Evolutionary conservation across 2,888 invertebrate genomes (phyloP), one percentile per base, ranked within the genome.

Genomic region (Desoria tigrina): DNA sequence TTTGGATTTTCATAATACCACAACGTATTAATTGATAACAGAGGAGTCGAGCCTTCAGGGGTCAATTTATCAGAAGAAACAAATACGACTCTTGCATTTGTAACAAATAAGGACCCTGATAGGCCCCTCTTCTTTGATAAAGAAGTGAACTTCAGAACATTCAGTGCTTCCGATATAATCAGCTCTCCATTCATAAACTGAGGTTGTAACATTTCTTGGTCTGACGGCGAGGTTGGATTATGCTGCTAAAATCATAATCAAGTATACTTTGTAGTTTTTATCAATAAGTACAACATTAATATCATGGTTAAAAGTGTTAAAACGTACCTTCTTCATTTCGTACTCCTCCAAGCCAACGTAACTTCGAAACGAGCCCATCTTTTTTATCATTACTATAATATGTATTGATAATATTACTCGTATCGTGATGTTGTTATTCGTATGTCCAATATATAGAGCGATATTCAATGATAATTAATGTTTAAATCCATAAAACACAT

Each of bases 1-100:
- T 64, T 67, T 1, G 59, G 24, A 51, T 63, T 71, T 49, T 75
- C 75, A 62, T 71, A 71, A 42, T 74, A 63, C 66, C 72, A 72
- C 6, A 75, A 37, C 0, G 71, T 72, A 45, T 71, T 71, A 23
- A 75, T 71, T 23, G 72, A 72, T 2, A 75, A 59, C 11, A 75
- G 51, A 3, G 75, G 71, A 11, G 71, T 66, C 1, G 72, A 72
- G 55, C 72, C 72, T 59, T 74, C 71, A n/a, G 62, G 54, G 2
- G 57, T 45, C 18, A 61, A 61, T 24, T 82, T 82, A 65, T 85
- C 84, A 27, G 87, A 84, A 24, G 91, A 90, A 62, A 92, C 86
- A 82, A 95, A 95, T 28, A 92, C 89, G 32, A 97, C 83, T 81
- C 93, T 92, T 80, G 94, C 95, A 83, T 94, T 96, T 66, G 96